Base-by-base conservation (phyloP, 2,797 vertebrate species). In the Oreortyx pictus region DNA sequence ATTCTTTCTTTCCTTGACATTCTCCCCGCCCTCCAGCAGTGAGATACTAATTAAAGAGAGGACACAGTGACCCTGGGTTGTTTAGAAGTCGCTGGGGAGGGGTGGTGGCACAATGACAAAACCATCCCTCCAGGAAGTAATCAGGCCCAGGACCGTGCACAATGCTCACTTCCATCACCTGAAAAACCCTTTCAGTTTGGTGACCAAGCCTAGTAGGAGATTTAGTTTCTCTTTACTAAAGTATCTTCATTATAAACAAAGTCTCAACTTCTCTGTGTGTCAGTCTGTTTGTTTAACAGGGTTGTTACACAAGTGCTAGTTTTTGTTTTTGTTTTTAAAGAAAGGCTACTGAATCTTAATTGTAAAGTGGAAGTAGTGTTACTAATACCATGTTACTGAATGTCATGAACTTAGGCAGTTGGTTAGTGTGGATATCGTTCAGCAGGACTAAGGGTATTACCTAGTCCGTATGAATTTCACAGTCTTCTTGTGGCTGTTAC, bases 31-130 rank as follows among this genome's bases (percentile, higher is more conserved):
- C 93, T 97, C 95, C 93, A 97, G 94, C 95, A 96, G 93, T 95
- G 94, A 97, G 96, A 97, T 96, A 96, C 96, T 97, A 97, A 98
- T 97, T 97, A 98, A 97, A 97, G 96, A 96, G 96, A 96, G 96
- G 95, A 96, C 94, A 90, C 80, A 61, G 91, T 97, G 97, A 98
- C 97, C 96, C 91, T 90, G 86, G 76, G 88, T 97, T 96, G 92
- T 97, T 97, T 96, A 94, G 95, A 95, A 97, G 96, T 97, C 96
- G 89, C 94, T 84, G 66, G 84, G 95, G 94, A 97, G 96, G 91
- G 92, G 91, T 90, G 73, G 88, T 56, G 33, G 84, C 90, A 93
- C 92, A 96, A 88, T 93, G 90, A 90, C 94, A 96, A 96, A 96
- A 86, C 85, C 93, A 96, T 96, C 95, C 92, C 87, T 93, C 94